Evolutionary conservation across 1,140 invertebrate genomes (phyloP).

Genomic region (Euwallacea similis): DNA sequence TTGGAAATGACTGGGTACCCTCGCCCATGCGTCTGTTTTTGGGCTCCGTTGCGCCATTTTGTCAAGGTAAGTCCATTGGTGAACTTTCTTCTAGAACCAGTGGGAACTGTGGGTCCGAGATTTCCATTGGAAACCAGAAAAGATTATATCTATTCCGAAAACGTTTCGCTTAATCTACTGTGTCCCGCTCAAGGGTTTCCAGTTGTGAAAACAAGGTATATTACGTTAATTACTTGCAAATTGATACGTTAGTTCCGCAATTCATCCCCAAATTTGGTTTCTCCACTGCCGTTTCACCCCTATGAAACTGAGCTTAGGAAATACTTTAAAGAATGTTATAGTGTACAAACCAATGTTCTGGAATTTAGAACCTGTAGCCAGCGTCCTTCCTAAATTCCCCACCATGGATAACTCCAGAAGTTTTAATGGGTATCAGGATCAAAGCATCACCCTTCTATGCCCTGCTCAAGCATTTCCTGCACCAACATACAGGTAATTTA

Average conservation of each 20-base stretch:
- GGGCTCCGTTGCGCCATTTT: not conserved
- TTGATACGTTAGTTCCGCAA: not conserved
- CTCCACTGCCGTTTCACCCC: conserved; percentile 4
- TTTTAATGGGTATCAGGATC: conserved; percentile 36
- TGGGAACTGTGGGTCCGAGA: conserved; percentile 61
- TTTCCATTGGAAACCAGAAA: conserved; percentile 58
- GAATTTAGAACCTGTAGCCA: conserved; percentile 69
- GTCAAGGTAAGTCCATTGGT: conserved; percentile 42
- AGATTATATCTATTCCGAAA: conserved; percentile 46
- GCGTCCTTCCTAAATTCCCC: conserved; percentile 68
- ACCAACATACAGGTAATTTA: conserved; percentile 62
- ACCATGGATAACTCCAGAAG: conserved; percentile 56
- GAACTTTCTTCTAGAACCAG: conserved; percentile 52
- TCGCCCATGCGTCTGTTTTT: conserved; percentile 36
- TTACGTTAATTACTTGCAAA: not conserved
- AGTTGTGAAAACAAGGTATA: conserved; percentile 63
- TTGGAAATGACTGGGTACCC: conserved; percentile 45
- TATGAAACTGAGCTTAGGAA: too few species aligned
- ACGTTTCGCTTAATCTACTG: conserved; percentile 54
- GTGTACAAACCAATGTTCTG: not conserved
- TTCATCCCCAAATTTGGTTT: not conserved
- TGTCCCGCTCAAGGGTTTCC: conserved; percentile 65
- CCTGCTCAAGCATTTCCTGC: conserved; percentile 69
- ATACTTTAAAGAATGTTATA: too few species aligned
- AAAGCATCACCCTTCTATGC: conserved; percentile 57